phyloP scores from a whole-genome alignment of 1,140 invertebrate species.

The Mylabris phalerata region DNA sequence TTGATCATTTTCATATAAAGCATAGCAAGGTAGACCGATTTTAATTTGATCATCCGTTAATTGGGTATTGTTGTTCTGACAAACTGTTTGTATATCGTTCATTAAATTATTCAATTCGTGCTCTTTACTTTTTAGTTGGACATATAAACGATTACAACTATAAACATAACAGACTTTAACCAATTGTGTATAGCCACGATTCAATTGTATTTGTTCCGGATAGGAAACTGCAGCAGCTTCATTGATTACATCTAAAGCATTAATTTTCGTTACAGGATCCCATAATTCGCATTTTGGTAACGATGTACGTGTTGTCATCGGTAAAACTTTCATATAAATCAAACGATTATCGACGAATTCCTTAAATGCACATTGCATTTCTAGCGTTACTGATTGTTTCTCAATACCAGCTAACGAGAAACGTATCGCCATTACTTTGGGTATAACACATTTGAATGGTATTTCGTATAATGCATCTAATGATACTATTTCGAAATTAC shows the following conservation, averaged over 20 bases:
- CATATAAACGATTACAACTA: constrained; percentile 62
- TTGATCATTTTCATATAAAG: constrained; percentile 60
- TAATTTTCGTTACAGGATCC: constrained; percentile 44
- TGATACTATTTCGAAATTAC: constrained; percentile 61
- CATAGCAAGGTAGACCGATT: constrained; percentile 61
- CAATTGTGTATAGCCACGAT: constrained; percentile 36
- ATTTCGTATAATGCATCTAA: constrained; percentile 64
- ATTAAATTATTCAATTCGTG: constrained; percentile 50
- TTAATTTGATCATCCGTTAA: constrained; percentile 31
- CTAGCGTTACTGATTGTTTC: constrained; percentile 54
- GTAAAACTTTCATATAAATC: constrained; percentile 55
- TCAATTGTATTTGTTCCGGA: constrained; percentile 46
- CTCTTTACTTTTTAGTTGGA: constrained; percentile 56
- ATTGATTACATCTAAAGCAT: constrained; percentile 37
- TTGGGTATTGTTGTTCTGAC: not conserved
- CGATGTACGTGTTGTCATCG: constrained; percentile 57
- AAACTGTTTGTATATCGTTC: constrained; percentile 42
- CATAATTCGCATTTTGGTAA: constrained; percentile 66
- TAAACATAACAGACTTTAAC: constrained; percentile 65
- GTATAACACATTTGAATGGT: constrained; percentile 59
- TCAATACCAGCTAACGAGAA: constrained; percentile 63
- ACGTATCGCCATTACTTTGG: constrained; percentile 63
- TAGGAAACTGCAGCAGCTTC: constrained; percentile 42
- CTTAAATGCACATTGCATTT: constrained; percentile 63
- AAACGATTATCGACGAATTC: constrained; percentile 54